A percentile compares a stretch with the other conserved stretches of the same genome.
These are phyloP conservation scores for Clamator glandarius DNA, from an alignment of 2,797 vertebrate genomes.

Conservation along the genomic window DNA sequence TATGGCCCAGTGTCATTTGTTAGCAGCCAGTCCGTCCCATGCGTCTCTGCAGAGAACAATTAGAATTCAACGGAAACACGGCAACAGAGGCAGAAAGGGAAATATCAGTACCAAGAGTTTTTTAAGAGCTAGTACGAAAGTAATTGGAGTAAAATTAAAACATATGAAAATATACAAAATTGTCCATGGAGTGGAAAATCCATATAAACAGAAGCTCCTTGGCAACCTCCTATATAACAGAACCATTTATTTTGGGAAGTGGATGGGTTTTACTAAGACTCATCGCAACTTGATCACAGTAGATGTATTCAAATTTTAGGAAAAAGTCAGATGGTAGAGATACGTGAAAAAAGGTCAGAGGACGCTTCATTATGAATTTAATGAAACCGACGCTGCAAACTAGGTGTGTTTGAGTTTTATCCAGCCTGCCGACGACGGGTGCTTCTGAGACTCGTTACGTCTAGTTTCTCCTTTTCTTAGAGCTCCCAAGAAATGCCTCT, in stretches of 20 bases:
- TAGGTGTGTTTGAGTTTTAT: not conserved
- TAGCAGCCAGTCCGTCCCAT: slow-evolving; percentile 13
- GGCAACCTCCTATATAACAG: slow-evolving; percentile 67
- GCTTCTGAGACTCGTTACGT: not conserved
- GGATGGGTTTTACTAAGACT: slow-evolving; percentile 15
- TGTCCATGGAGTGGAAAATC: slow-evolving; percentile 65
- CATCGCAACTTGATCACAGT: not conserved
- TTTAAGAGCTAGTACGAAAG: slow-evolving; percentile 45
- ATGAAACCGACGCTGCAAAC: not conserved
- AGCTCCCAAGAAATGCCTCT: not conserved
- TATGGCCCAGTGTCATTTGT: slow-evolving; percentile 27
- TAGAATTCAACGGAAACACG: slow-evolving; percentile 1
- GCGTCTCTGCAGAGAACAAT: not conserved
- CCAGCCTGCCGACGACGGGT: not conserved
- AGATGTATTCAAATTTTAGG: not conserved
- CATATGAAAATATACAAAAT: slow-evolving; percentile 53
- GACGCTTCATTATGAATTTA: not conserved
- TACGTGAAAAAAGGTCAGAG: not conserved
- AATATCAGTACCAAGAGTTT: slow-evolving; percentile 50
- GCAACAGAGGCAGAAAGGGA: slow-evolving; percentile 30
- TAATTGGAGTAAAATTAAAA: slow-evolving; percentile 72
- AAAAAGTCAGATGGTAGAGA: too few species aligned
- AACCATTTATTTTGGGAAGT: slow-evolving; percentile 47
- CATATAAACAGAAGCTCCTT: slow-evolving; percentile 67
- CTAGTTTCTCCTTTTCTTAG: not conserved